Base-by-base conservation (phyloP, 2,888 invertebrate genomes). In the Drosophila meridiana region DNA sequence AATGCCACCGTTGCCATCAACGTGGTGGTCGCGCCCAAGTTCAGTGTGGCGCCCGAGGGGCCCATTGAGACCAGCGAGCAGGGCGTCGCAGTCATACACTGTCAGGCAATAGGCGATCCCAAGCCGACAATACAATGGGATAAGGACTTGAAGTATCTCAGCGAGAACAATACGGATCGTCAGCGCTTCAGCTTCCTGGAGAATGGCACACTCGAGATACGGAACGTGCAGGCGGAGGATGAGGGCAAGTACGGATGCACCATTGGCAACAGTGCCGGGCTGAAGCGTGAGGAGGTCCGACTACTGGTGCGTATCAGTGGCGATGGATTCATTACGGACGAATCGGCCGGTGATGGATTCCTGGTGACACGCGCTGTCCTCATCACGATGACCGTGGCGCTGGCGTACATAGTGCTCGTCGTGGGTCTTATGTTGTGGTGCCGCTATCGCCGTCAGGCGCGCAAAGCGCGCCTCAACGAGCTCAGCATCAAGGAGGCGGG, bases 361-460 rank as follows among this genome's bases (percentile, higher is more conserved):
- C 94, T 97, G 74, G 97, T 98, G 88, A 97, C 97, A 0, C 97
- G 97, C 89, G 99, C 98, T 0, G 97, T 99, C 1, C 95, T 97
- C 14, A 98, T 99, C 36, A 98, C 98, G 0, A 95, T 98, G 92
- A 96, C 98, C 0, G 98, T 97, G 1, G 98, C 98, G 0, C 96
- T 97, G 1, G 98, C 98, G 0, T 99, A 99, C 91, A 97, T 99
- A 94, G 94, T 98, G 32, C 94, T 99, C 1, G 98, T 99, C 3
- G 95, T 98, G 61, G 98, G 97, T 0, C 94, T 99, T 1, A 98
- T 98, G 96, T 95, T 98, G 47, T 99, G 98, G 95, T 99, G 99
- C 90, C 95, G 98, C 55, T 95, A 96, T 74, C 93, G 97, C 8
- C 94, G 97, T 30, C 94, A 96, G 69, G 93, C 93, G 13, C 89